Conservation (phyloP, 2,113 vertebrate genomes). For the Platichthys flesus region DNA sequence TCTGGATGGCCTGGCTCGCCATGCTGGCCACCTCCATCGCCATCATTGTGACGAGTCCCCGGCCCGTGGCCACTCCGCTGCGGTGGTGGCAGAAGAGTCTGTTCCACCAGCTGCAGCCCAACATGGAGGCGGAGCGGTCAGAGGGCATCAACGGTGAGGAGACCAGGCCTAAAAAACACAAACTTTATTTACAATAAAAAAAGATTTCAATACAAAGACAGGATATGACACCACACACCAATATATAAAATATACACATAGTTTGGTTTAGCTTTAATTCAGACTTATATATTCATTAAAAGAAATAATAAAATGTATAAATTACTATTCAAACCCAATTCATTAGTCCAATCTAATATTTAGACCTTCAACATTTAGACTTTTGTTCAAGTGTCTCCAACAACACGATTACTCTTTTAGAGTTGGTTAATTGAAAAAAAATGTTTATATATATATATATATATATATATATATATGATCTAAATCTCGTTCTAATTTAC, state of each 20-base stretch:
- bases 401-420: too few species aligned
- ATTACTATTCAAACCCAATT: too few species aligned
- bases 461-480: too few species aligned
- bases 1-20: constrained; percentile 79
- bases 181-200: background rate
- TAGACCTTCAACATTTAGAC: too few species aligned
- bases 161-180: background rate
- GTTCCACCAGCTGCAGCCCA: constrained; percentile 73
- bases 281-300: background rate
- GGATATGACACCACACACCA: too few species aligned
- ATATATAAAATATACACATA: too few species aligned
- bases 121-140: constrained; percentile 23
- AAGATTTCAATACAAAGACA: background rate
- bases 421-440: too few species aligned
- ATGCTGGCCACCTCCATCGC: constrained; percentile 64
- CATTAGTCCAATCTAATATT: too few species aligned
- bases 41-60: constrained; percentile 64
- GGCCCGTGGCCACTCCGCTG: constrained; percentile 42
- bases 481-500: too few species aligned
- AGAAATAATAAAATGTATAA: too few species aligned
- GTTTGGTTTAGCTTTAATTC: background rate
- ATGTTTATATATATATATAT: too few species aligned
- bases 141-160: constrained; percentile 56
- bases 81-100: constrained; percentile 80
- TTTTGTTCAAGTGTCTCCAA: too few species aligned